A percentile compares a stretch with the other conserved stretches of the same genome.
These are phyloP conservation scores for Pseudotriccus pelzelni DNA, from an alignment of 2,797 vertebrate species.

Conservation along the genomic window DNA sequence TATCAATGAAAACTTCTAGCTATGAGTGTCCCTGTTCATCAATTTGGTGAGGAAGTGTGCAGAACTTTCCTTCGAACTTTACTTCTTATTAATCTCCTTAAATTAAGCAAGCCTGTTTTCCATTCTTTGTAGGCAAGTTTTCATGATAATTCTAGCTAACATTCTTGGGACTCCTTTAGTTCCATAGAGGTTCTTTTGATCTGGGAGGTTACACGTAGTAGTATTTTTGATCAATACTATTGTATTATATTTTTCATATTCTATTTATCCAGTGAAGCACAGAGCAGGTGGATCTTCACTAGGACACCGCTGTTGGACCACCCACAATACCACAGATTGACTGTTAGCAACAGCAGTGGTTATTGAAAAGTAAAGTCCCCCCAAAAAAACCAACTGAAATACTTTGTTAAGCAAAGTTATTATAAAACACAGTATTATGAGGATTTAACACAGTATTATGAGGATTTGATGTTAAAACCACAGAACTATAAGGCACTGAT, in stretches of 20 bases:
- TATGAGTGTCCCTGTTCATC: neutral
- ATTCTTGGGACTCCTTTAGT: neutral
- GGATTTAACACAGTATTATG: neutral
- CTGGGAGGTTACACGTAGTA: neutral
- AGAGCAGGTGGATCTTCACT: neutral
- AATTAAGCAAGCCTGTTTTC: neutral
- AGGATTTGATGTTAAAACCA: neutral
- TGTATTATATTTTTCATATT: neutral
- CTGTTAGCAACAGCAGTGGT: neutral
- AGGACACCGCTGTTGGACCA: neutral
- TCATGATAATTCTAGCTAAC: neutral
- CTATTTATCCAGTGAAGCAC: neutral
- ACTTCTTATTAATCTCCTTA: neutral
- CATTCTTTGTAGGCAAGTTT: neutral
- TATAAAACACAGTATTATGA: neutral
- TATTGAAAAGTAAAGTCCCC: neutral
- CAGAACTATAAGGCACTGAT: neutral
- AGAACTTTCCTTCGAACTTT: neutral
- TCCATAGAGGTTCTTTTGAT: neutral
- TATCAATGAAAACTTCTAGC: neutral
- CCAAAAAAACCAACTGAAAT: fast-evolving
- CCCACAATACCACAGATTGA: neutral
- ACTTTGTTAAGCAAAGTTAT: neutral
- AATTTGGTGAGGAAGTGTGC: neutral
- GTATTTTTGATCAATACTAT: neutral